These are phyloP conservation scores for Brenthis hecate DNA, from an alignment of 2,888 invertebrate genomes.

Conservation along the genomic window DNA sequence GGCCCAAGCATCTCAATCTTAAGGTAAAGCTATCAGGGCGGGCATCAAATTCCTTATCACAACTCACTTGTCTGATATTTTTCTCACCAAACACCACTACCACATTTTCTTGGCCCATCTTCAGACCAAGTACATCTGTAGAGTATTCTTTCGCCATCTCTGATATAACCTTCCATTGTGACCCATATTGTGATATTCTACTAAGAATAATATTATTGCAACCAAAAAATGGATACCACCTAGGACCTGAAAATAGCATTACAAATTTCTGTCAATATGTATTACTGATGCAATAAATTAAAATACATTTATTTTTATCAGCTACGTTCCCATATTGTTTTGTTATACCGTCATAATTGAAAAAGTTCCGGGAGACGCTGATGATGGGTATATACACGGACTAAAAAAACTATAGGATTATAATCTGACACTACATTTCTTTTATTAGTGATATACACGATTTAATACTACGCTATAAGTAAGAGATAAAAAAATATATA, in stretches of 20 bases:
- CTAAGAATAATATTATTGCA: slow-evolving; percentile 56
- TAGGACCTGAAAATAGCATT: slow-evolving; percentile 60
- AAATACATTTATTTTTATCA: not conserved
- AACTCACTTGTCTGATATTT: slow-evolving; percentile 83
- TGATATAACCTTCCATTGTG: slow-evolving; percentile 83
- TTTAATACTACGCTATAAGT: no score
- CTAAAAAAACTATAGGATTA: no score
- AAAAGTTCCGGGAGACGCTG: no score
- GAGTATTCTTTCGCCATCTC: slow-evolving; percentile 80
- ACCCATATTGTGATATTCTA: slow-evolving; percentile 56
- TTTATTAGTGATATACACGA: no score
- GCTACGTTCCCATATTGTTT: no score
- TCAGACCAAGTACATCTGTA: slow-evolving; percentile 85
- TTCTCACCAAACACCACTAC: slow-evolving; percentile 84
- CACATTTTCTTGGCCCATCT: slow-evolving; percentile 83
- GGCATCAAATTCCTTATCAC: slow-evolving; percentile 85
- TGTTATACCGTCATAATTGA: no score
- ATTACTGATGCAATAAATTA: not conserved
- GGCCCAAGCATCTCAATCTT: slow-evolving; percentile 85
- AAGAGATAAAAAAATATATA: no score
- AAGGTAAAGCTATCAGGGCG: slow-evolving; percentile 88
- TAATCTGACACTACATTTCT: no score
- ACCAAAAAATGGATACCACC: slow-evolving; percentile 70
- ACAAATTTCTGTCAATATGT: not conserved
- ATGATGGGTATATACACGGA: no score